Evolutionary conservation across 2,888 invertebrate species (phyloP), one percentile per base, ranked within the genome.

Genomic region (Pedicia rivosa): DNA sequence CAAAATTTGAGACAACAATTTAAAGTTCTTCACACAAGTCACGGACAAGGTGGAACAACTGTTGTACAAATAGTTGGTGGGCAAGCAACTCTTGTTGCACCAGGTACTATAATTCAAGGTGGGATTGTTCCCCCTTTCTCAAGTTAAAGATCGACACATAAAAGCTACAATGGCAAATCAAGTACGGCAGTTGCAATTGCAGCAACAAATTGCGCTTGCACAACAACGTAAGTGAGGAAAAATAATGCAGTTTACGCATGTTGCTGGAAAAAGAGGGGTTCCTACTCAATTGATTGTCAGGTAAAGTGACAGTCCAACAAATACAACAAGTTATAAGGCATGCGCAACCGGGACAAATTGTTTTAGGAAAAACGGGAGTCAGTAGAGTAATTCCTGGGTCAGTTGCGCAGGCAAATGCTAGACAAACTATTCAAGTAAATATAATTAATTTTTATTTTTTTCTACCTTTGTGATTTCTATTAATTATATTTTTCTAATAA

Each of bases 291-390:
- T 83, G 40, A 75, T 84, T 35, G 78, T 40, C 44, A 10, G 66
- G 71, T 1, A 69, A 74, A 0, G 71, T 79, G 55, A 78, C 77
- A 0, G 72, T 80, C 40, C 79, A 80, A 46, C 80, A 80, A 50
- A 68, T 81, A 29, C 78, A 79, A 43, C 79, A 80, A 51, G 74
- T 78, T 9, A 70, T 78, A 56, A 72, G 76, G 42, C 72, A 74
- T 38, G 68, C 68, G 0, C 61, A 58, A 35, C 68, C 65, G 36
- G 67, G 55, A 4, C 67, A 70, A 42, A 66, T 70, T 1, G 72
- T 77, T 10, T 51, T 76, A 35, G 67, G 75, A 2, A 74, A 75
- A 50, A 65, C 66, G 0, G 63, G 71, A 32, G n/a, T n/a, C n/a
- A n/a, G n/a, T n/a, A 63, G 78, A 19, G 73, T 78, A 3, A 75